Percentiles rank a stretch among this genome's conserved stretches.
phyloP scores from a whole-genome alignment of 2,113 vertebrate genomes.

The Tychaedon coryphoeus region DNA sequence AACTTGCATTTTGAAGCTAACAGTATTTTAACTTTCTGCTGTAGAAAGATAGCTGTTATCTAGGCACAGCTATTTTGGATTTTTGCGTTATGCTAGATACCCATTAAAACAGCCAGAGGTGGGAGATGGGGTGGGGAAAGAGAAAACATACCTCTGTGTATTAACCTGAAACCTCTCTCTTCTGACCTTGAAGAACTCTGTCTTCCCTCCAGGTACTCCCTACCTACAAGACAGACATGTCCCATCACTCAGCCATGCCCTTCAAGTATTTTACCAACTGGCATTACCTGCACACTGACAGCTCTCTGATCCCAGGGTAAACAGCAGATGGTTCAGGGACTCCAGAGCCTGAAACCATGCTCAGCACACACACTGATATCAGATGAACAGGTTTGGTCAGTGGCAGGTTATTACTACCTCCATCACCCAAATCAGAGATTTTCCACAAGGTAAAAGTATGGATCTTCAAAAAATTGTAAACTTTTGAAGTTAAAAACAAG shows the following conservation, averaged over 20 bases:
- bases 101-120: background rate
- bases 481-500: background rate
- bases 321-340: background rate
- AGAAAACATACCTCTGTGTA: background rate
- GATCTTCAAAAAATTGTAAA: background rate
- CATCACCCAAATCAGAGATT: background rate
- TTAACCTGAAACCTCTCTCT: background rate
- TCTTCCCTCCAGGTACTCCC: background rate
- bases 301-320: background rate
- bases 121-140: background rate
- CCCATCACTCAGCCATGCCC: background rate
- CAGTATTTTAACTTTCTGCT: background rate
- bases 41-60: background rate
- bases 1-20: background rate
- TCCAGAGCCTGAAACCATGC: background rate
- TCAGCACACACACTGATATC: background rate
- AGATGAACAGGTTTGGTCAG: background rate
- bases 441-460: background rate
- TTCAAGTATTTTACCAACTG: background rate
- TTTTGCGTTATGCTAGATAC: background rate
- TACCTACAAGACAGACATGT: background rate
- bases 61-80: background rate
- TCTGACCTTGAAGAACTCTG: background rate
- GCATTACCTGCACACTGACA: background rate
- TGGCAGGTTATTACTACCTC: background rate